Evolutionary conservation across 2,797 vertebrate genomes (phyloP).

Genomic region (Sus cebifrons): DNA sequence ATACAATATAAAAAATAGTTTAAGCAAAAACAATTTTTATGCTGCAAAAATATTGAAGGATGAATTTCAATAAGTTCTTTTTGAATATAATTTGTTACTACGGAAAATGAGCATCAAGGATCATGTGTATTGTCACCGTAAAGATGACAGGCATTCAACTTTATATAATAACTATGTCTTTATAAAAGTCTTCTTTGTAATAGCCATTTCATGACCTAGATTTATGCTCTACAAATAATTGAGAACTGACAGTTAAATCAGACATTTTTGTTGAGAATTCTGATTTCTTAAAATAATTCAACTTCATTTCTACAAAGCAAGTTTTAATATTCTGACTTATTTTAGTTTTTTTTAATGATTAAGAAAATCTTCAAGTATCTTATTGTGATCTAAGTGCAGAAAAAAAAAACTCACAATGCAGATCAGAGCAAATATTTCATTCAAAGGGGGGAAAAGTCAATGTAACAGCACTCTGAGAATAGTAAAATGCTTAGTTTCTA

Average conservation of each 20-base stretch:
- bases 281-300: conserved; percentile 33
- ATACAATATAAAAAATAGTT: neutral
- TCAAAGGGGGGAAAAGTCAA: neutral
- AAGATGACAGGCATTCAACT: conserved; percentile 51
- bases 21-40: conserved; percentile 55
- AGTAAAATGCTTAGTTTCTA: conserved; percentile 86
- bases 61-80: conserved; percentile 22
- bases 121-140: conserved; percentile 16
- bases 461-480: conserved; percentile 73
- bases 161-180: conserved; percentile 62
- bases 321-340: conserved; percentile 69
- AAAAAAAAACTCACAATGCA: conserved; percentile 43
- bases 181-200: conserved; percentile 63
- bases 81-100: conserved; percentile 36
- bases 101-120: conserved; percentile 23
- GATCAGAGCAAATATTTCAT: conserved; percentile 80
- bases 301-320: conserved; percentile 49
- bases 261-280: conserved; percentile 9
- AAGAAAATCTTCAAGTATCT: conserved; percentile 49
- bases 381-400: conserved; percentile 65
- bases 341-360: conserved; percentile 65
- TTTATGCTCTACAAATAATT: conserved; percentile 69
- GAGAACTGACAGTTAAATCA: conserved; percentile 63
- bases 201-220: conserved; percentile 56
- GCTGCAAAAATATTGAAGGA: neutral